Percentiles rank a stretch among this genome's conserved stretches.
phyloP scores from a whole-genome alignment of 2,797 vertebrate genomes.

The Molothrus aeneus region DNA sequence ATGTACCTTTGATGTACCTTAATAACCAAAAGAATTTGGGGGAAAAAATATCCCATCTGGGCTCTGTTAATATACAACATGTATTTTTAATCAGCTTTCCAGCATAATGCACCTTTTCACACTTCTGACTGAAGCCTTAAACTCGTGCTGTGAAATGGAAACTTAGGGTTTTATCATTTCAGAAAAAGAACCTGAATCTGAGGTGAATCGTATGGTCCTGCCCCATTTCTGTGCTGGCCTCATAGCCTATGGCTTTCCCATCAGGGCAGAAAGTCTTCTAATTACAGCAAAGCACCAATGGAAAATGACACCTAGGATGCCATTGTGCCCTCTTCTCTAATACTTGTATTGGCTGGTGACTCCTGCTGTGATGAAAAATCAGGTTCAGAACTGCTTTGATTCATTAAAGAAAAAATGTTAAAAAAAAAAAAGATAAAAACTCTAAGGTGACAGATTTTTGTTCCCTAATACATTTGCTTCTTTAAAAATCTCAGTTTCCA shows the following conservation, averaged over 20 bases:
- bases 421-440: not conserved
- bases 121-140: constrained; percentile 27
- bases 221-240: constrained; percentile 25
- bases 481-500: not conserved
- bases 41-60: constrained; percentile 39
- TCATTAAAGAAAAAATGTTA: constrained; percentile 38
- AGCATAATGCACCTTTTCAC: constrained; percentile 15
- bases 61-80: constrained; percentile 39
- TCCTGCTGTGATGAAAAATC: not conserved
- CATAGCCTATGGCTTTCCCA: constrained; percentile 6
- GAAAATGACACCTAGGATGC: constrained; percentile 24
- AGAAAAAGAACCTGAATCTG: constrained; percentile 23
- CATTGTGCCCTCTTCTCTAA: constrained; percentile 44
- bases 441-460: not conserved
- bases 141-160: constrained; percentile 34
- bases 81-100: constrained; percentile 69
- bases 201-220: constrained; percentile 1
- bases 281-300: constrained; percentile 57
- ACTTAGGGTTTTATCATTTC: constrained; percentile 41
- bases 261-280: constrained; percentile 57
- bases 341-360: not conserved
- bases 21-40: constrained; percentile 47
- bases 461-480: not conserved
- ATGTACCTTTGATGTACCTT: constrained; percentile 28
- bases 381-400: constrained; percentile 40